phyloP scores from a whole-genome alignment of 1,140 invertebrate genomes.

The Berghia stephanieae region DNA sequence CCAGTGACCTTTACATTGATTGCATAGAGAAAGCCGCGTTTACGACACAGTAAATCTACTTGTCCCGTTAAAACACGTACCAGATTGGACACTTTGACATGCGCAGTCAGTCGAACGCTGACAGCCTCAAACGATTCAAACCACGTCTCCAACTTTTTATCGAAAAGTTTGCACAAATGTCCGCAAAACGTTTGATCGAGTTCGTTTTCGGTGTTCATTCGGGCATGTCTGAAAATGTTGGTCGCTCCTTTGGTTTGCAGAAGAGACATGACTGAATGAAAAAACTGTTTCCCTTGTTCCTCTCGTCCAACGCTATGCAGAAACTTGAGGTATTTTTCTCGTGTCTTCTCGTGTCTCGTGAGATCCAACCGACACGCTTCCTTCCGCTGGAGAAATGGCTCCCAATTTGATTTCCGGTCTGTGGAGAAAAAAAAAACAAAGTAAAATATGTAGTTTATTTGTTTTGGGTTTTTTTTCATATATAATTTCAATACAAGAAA shows the following conservation, averaged over 20 bases:
- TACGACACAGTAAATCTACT: conserved; percentile 49
- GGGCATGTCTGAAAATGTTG: conserved; percentile 44
- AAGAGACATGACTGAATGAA: conserved; percentile 41
- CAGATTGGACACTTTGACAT: conserved; percentile 56
- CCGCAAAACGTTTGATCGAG: conserved; percentile 43
- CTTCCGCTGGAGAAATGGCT: conserved; percentile 44
- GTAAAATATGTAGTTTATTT: too few species aligned
- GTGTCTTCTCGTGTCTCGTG: conserved; percentile 51
- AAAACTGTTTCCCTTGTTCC: conserved; percentile 51
- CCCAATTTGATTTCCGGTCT: conserved; percentile 45
- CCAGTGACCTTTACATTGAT: conserved; percentile 54
- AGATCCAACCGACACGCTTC: conserved; percentile 57
- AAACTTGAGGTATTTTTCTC: conserved; percentile 47
- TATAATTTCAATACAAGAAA: too few species aligned
- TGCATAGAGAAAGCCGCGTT: conserved; percentile 45
- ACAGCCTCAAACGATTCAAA: conserved; percentile 55
- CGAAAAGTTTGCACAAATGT: conserved; percentile 51
- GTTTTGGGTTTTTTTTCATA: too few species aligned
- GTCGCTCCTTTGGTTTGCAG: conserved; percentile 47
- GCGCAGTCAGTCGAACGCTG: conserved; percentile 52
- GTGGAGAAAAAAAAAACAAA: not conserved
- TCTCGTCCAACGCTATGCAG: conserved; percentile 44
- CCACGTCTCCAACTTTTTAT: conserved; percentile 53
- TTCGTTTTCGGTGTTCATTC: conserved; percentile 3
- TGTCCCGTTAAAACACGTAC: conserved; percentile 55